phyloP scores from a whole-genome alignment of 2,888 invertebrate genomes.

The Stenolophus ochropezus region DNA sequence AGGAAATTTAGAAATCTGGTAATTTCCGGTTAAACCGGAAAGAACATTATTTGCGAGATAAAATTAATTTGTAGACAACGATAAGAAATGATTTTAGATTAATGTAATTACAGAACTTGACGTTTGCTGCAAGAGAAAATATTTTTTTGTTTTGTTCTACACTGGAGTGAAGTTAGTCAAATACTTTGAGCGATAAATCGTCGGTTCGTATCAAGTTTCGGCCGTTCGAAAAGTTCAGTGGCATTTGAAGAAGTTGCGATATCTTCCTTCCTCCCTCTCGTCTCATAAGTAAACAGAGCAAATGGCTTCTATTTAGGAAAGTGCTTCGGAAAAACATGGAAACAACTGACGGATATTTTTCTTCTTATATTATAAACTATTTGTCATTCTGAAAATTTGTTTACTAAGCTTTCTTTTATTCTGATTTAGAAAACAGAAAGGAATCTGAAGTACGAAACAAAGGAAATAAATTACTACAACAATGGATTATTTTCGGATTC shows the following conservation, averaged over 20 bases:
- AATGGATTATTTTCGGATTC: neutral
- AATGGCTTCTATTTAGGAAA: conserved; percentile 45
- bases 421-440: neutral
- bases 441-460: neutral
- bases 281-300: conserved; percentile 27
- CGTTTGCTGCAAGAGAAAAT: neutral
- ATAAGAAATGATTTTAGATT: neutral
- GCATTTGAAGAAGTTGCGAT: conserved; percentile 28
- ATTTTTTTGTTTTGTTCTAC: neutral
- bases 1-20: neutral
- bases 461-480: neutral
- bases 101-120: neutral
- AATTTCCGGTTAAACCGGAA: neutral
- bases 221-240: conserved; percentile 33
- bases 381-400: neutral
- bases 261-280: conserved; percentile 16
- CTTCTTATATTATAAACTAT: conserved; percentile 9
- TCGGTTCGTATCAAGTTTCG: conserved; percentile 40
- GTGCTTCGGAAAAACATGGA: conserved; percentile 13
- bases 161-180: conserved; percentile 18
- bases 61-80: conserved; percentile 10
- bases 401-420: conserved; percentile 11
- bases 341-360: conserved; percentile 20
- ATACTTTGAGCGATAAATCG: conserved; percentile 38
- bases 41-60: neutral